A percentile compares a stretch with the other conserved stretches of the same genome.
These are phyloP conservation scores for Volucella inanis DNA, from an alignment of 2,888 invertebrate species.

Conservation along the genomic window DNA sequence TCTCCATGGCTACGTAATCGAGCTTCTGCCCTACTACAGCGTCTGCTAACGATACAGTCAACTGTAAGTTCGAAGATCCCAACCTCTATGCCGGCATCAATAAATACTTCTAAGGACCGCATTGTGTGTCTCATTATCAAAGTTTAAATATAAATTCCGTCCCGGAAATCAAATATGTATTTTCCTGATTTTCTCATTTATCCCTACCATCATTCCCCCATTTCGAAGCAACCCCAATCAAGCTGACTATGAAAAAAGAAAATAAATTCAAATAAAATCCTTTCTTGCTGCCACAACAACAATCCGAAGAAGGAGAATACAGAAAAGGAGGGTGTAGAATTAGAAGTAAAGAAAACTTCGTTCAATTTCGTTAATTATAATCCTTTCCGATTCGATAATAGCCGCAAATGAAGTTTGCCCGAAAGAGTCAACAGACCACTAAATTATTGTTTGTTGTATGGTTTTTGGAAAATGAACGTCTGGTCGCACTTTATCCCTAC, in stretches of 20 bases:
- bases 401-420: conserved; percentile 77
- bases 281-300: conserved; percentile 35
- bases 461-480: conserved; percentile 65
- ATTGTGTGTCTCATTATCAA: conserved; percentile 53
- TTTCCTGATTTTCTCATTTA: conserved; percentile 68
- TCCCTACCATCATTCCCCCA: conserved; percentile 20
- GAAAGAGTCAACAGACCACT: conserved; percentile 77
- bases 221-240: conserved; percentile 29
- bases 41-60: too few species aligned
- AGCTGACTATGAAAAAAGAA: not conserved
- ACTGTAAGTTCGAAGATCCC: not conserved
- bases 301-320: not conserved
- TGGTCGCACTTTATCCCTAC: conserved; percentile 25
- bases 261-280: conserved; percentile 31
- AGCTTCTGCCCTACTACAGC: too few species aligned
- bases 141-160: conserved; percentile 58
- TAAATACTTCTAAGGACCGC: not conserved
- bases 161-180: conserved; percentile 73
- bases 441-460: conserved; percentile 75
- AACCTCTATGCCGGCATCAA: not conserved
- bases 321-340: conserved; percentile 27
- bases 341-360: conserved; percentile 67
- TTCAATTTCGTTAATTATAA: conserved; percentile 82
- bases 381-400: conserved; percentile 83
- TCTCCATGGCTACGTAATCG: too few species aligned